Conservation (phyloP, 2,797 vertebrate genomes). For the Platalea minor region DNA sequence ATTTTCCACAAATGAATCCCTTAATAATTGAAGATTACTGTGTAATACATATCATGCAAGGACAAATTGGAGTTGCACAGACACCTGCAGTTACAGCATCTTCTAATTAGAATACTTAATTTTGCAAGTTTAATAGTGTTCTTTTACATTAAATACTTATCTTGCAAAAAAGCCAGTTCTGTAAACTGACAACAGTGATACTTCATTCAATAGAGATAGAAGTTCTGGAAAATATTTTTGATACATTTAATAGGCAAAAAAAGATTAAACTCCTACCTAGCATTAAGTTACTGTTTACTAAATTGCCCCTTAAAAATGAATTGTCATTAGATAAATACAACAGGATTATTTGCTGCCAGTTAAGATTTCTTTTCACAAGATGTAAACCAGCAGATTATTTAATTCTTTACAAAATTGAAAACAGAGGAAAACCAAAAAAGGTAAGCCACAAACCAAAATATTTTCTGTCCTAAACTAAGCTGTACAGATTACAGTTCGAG, state of each 20-base stretch:
- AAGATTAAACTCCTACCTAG: not conserved
- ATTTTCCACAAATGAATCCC: not conserved
- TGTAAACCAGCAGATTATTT: not conserved
- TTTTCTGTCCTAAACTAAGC: not conserved
- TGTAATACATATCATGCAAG: not conserved
- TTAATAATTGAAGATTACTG: not conserved
- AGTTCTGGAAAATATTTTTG: not conserved
- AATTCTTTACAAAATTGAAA: not conserved
- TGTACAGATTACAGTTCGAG: not conserved
- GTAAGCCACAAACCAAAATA: not conserved
- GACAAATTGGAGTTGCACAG: not conserved
- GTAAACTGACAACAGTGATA: not conserved
- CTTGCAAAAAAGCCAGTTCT: not conserved
- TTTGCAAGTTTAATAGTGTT: not conserved
- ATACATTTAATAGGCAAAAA: not conserved
- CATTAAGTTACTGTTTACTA: not conserved
- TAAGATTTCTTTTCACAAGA: not conserved
- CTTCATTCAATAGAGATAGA: not conserved
- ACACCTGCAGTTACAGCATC: not conserved
- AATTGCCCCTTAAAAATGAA: not conserved
- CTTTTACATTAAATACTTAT: not conserved
- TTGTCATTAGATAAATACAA: not conserved
- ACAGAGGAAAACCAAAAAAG: not conserved
- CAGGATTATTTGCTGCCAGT: not conserved
- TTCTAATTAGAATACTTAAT: not conserved